Evolutionary conservation across 2,888 invertebrate genomes (phyloP), one percentile per base, ranked within the genome.

Genomic region (Cheilosia pagana): DNA sequence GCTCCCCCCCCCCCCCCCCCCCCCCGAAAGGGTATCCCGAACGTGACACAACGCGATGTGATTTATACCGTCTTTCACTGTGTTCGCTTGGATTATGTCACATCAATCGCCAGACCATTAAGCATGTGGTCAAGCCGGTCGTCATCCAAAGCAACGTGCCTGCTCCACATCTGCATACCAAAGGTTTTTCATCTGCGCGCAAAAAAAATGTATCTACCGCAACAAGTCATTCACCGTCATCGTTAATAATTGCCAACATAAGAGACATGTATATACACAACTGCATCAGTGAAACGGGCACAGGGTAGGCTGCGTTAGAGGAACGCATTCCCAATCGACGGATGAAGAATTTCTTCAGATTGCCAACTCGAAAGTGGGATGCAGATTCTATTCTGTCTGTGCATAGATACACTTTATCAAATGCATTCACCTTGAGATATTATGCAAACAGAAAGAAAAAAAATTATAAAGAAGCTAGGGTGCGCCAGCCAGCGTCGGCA

Each of bases 381-480:
- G 23, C 35, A 63, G n/a, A 65, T 52, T 65, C 65, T 39, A 65
- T 45, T 8, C 45, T 31, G 23, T 21, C 35, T 67, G 21, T n/a
- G n/a, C n/a, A 39, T 28, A 68, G 43, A 59, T 68, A 23, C 19
- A 28, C 48, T 65, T 35, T 53, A 72, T 50, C 59, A 62, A 76
- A 77, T 77, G 82, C 76, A 62, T 77, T 82, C 71, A 82, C 77
- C 77, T 82, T 82, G 77, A 72, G 76, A 77, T 67, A 50, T 72
- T 77, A 67, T 77, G 77, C 60, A 76, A 67, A 75, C 60, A 41
- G 19, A 50, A 12, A 67, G 43, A 35, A 28, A 28, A 1, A 28
- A 28, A 28, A 28, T 25, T 5, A 31, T 2, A 45, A 28, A 52
- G 45, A 48, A 52, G 23, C 14, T 16, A 16, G 65, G 63, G 65